Conservation (phyloP, 2,797 vertebrate genomes). For the Tolypeutes matacus region DNA sequence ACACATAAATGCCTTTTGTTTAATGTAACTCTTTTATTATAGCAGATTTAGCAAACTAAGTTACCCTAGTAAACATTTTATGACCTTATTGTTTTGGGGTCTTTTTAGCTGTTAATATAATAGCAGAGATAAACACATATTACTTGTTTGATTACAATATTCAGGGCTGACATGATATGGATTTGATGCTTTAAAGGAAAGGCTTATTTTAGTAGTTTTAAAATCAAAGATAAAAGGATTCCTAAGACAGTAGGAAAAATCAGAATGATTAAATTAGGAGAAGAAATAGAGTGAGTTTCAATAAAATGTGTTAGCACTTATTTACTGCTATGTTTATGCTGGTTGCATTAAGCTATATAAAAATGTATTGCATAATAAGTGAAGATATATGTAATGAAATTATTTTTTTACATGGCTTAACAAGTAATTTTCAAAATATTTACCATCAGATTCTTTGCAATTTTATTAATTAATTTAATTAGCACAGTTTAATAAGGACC, state of each 20-base stretch:
- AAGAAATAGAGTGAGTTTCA: constrained; percentile 44
- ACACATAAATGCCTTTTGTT: no score
- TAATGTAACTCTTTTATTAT: no score
- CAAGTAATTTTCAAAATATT: background rate
- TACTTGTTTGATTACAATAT: background rate
- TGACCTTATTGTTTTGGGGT: background rate
- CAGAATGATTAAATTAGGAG: constrained; percentile 24
- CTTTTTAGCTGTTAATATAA: constrained; percentile 31
- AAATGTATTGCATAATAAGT: background rate
- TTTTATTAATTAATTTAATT: constrained; percentile 22
- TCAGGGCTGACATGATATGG: background rate
- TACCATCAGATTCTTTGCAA: background rate
- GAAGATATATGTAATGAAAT: background rate
- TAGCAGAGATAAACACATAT: background rate
- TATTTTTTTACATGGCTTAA: constrained; percentile 29
- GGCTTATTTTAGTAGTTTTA: constrained; percentile 30
- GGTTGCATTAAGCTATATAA: background rate
- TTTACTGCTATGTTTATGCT: background rate
- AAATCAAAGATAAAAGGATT: constrained; percentile 5
- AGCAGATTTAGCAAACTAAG: no score
- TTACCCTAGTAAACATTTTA: background rate
- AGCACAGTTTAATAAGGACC: background rate
- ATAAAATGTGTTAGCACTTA: background rate
- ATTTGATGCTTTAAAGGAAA: background rate
- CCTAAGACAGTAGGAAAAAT: background rate